These are phyloP conservation scores for Opisthograptis luteolata DNA, from an alignment of 2,888 invertebrate genomes.

Conservation along the genomic window DNA sequence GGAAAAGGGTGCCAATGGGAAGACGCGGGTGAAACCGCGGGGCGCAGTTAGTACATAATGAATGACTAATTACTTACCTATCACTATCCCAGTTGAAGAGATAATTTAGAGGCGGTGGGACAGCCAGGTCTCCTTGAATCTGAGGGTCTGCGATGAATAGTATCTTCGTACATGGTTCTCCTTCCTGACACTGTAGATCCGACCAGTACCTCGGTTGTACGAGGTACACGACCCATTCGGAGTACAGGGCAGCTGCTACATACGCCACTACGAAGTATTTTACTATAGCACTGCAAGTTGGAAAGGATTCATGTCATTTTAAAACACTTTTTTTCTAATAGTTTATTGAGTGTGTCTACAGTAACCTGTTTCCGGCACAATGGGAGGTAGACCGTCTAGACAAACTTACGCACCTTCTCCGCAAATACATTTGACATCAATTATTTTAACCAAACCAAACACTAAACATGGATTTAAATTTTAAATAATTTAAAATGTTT, in stretches of 20 bases:
- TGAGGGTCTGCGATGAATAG: slow-evolving; percentile 96
- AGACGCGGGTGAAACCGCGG: too few species aligned
- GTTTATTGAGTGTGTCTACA: too few species aligned
- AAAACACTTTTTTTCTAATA: too few species aligned
- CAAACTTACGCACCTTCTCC: too few species aligned
- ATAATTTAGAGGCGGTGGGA: slow-evolving; percentile 86
- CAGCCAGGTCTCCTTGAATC: slow-evolving; percentile 92
- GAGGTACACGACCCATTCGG: slow-evolving; percentile 83
- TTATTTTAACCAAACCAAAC: not conserved
- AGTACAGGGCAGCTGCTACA: slow-evolving; percentile 69
- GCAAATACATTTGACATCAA: slow-evolving; percentile 50
- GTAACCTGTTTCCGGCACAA: too few species aligned
- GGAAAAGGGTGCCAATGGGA: too few species aligned
- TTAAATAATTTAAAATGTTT: too few species aligned
- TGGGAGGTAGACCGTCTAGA: too few species aligned
- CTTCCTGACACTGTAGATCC: slow-evolving; percentile 70
- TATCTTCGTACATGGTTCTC: slow-evolving; percentile 84
- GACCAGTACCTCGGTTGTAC: slow-evolving; percentile 71
- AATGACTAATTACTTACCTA: slow-evolving; percentile 82
- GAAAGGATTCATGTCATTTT: not conserved
- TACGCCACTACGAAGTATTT: slow-evolving; percentile 62
- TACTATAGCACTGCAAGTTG: slow-evolving; percentile 53
- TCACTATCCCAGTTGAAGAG: slow-evolving; percentile 95
- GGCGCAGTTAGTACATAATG: too few species aligned
- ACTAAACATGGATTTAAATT: too few species aligned